Evolutionary conservation across 1,140 invertebrate species (phyloP), one percentile per base, ranked within the genome.

Genomic region (Leptopilina boulardi): DNA sequence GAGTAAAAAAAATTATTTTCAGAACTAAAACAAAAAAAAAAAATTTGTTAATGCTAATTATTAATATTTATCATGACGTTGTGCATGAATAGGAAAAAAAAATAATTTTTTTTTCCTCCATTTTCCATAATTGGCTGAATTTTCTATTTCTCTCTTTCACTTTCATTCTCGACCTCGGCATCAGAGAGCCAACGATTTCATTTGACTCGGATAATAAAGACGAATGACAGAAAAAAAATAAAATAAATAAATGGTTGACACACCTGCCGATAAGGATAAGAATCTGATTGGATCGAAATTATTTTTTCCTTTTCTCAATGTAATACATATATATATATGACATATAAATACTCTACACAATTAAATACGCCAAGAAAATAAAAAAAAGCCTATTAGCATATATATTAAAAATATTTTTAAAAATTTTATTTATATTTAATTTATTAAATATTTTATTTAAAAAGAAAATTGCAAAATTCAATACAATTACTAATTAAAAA

Each of bases 221-320:
- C n/a, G 59, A 75, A 42, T 66, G 56, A 18, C 23, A 75, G n/a
- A 44, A 26, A 70, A 70, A 38, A 26, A 23, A 75, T 13, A 75
- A 15, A 47, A 38, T 34, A 70, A 47, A 75, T 23, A 54, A 77
- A 51, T 26, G 15, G 19, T 75, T 18, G 34, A 77, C 72, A 18
- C 6, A 56, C n/a, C 51, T 21, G 51, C 19, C 18, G 51, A 56
- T 56, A 56, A 56, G 51, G 15, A 56, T 56, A 56, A 56, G 51
- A 56, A 21, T 21, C 18, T 56, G 51, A 56, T 19, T 56, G 18
- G 51, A 1, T 56, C 0, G 51, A n/a, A 19, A 56, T 19, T 19
- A 56, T 56, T 56, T 21, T 18, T n/a, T 56, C 51, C 19, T 9
- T 54, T 2, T 15, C 41, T 54, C 1, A 11, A 5, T 54, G 21